Base-by-base conservation (phyloP, 2,113 vertebrate species). In the Plecturocebus donacophilus region DNA sequence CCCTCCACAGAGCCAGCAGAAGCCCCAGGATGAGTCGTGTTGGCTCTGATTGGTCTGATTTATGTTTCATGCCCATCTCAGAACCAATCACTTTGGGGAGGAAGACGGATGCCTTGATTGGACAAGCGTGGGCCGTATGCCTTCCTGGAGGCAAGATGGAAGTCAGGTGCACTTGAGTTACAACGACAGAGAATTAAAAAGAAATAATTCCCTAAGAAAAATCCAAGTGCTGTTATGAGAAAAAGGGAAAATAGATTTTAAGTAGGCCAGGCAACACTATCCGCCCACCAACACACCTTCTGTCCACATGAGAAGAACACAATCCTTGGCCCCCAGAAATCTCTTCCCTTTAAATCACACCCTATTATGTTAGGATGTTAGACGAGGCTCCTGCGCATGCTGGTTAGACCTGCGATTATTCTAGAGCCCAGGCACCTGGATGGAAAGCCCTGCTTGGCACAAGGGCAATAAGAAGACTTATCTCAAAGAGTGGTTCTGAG, bases 101-200 rank as follows among this genome's bases (percentile, higher is more conserved):
- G 21, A n/a, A 47, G 27, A 81, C 14, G 75, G 35, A 16, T 0
- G 66, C 12, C n/a, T 32, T 30, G 54, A 82, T 25, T 35, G 54
- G 75, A 66, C 54, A 8, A 52, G 30, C 38, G 7, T 9, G 54
- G n/a, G 12, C 8, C 89, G 17, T 54, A 8, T 3, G 54, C 42
- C 20, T 52, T 10, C 75, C n/a, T 8, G 30, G 73, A 64, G 42
- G 30, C 66, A 1, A 3, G 47, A 68, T 0, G 4, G 13, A 27
- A 58, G 12, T 52, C 49, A 20, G 56, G 0, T 25, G 45, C n/a
- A 0, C 19, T 32, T 25, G 30, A 54, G 5, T 66, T 42, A 42
- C 68, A 1, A 0, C 0, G 79, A 42, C 11, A 6, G 70, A 45
- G n/a, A 35, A 70, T 17, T 27, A 7, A 21, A 20, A 23, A 9